Evolutionary conservation across 2,797 vertebrate genomes (phyloP), one percentile per base, ranked within the genome.

Genomic region (Pseudopleuronectes americanus): DNA sequence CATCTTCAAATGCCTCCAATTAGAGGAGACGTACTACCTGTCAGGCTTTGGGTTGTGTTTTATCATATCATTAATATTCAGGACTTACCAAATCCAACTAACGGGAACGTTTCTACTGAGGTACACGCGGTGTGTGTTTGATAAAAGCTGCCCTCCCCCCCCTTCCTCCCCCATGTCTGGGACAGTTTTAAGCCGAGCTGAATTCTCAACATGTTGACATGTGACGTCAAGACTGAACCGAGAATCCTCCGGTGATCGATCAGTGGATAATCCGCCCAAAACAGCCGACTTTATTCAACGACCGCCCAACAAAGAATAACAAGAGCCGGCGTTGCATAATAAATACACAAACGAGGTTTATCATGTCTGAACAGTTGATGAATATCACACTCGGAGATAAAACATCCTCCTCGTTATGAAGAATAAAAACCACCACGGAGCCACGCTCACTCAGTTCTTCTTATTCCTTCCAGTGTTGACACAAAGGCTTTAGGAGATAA

Each of bases 1-100:
- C 67, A 64, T 87, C 78, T 90, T 88, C 74, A 83, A 91, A 92
- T 76, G 57, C 48, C 85, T 89, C 74, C 87, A 91, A 93, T 92
- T 91, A 93, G 81, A 81, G 56, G 71, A 86, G 86, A 89, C 78
- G 16, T 74, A 81, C 74, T 38, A 76, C 79, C 84, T 89, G 88
- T 87, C 86, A 87, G 61, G 14, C 77, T n/a, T 79, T 77, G 79
- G 70, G 66, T 57, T 41, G 60, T 31, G 43, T 75, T 90, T 86
- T 86, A 81, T 76, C 76, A 33, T 74, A 80, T 84, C 72, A 72
- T 85, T 90, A 85, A 83, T 17, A 75, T 69, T 71, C 73, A 76
- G 7, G 59, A 31, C 16, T 55, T 31, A 1, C n/a, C 26, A 55
- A 79, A 76, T 43, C 43, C 43, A 65, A 80, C 87, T 64, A 56